Evolutionary conservation across 2,113 vertebrate species (phyloP).

Genomic region (Pycnonotus jocosus): DNA sequence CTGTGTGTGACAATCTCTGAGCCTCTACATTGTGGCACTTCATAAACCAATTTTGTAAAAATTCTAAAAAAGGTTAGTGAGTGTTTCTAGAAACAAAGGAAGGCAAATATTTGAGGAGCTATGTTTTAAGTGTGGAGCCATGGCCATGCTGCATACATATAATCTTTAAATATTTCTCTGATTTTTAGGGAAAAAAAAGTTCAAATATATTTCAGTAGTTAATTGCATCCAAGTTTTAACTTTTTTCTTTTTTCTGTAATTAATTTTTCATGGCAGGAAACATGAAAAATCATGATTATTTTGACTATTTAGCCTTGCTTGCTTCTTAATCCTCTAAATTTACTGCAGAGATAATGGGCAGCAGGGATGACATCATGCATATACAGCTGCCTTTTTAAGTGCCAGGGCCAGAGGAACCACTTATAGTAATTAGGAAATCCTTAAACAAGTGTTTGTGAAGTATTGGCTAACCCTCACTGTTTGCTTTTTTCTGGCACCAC

Average conservation of each 20-base stretch:
- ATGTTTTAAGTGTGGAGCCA: neutral
- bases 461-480: constrained; percentile 87
- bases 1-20: neutral
- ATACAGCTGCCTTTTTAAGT: constrained; percentile 87
- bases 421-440: constrained; percentile 99
- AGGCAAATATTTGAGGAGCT: neutral
- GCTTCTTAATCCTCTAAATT: constrained; percentile 68
- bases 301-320: constrained; percentile 62
- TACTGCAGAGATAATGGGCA: constrained; percentile 72
- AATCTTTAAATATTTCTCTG: neutral
- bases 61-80: neutral
- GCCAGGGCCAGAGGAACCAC: constrained; percentile 90
- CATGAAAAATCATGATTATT: constrained; percentile 54
- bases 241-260: neutral
- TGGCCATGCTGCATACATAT: neutral
- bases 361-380: constrained; percentile 84
- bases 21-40: neutral
- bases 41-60: neutral
- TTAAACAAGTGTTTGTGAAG: constrained; percentile 97
- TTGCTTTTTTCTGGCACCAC: constrained; percentile 86
- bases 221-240: neutral
- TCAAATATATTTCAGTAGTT: neutral
- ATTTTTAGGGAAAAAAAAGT: neutral
- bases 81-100: neutral
- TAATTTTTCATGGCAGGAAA: neutral